Base-by-base conservation (phyloP, 1,140 invertebrate species). In the Lepidotrigona ventralis region DNA sequence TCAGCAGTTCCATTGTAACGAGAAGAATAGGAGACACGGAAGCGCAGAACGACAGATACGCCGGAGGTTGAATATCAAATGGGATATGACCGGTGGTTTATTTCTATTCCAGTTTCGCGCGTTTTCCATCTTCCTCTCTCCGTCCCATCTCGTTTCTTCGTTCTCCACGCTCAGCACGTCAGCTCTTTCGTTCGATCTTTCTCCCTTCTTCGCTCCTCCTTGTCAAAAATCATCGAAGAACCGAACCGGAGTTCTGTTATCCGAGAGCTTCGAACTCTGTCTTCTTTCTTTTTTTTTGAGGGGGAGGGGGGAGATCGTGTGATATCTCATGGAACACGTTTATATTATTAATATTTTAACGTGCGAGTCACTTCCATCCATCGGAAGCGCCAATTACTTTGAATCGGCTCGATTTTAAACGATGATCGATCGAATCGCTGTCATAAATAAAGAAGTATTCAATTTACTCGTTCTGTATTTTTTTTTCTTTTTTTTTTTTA, bases 11-110 rank as follows among this genome's bases (percentile, higher is more conserved):
- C 72, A 86, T 88, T 86, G 85, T 86, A 89, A 81, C 83, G 83
- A 80, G 85, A 88, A 89, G 85, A 86, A 90, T 88, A 86, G 83
- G 76, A 83, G 85, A 88, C 81, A 80, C 89, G 89, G 89, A 87
- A 89, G 85, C 85, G 77, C 76, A 54, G 79, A 80, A 60, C 83
- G 89, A 89, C 89, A 83, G 86, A 89, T 87, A 89, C 78, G 86
- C 84, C 89, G 90, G 89, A 91, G 87, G 90, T 88, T 84, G 89
- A 89, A 90, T 91, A 89, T 90, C 90, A 90, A 88, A 86, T 88
- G 85, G 83, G 83, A 85, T 86, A 87, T 89, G 87, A 89, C 88
- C 87, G 80, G 78, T 86, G 87, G 79, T 89, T 88, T 88, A 86
- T 89, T 88, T 88, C 84, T 86, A 77, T 86, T 84, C 85, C 60